Evolutionary conservation across 1,140 invertebrate species (phyloP).

Genomic region (Pogonognathellus flavescens): DNA sequence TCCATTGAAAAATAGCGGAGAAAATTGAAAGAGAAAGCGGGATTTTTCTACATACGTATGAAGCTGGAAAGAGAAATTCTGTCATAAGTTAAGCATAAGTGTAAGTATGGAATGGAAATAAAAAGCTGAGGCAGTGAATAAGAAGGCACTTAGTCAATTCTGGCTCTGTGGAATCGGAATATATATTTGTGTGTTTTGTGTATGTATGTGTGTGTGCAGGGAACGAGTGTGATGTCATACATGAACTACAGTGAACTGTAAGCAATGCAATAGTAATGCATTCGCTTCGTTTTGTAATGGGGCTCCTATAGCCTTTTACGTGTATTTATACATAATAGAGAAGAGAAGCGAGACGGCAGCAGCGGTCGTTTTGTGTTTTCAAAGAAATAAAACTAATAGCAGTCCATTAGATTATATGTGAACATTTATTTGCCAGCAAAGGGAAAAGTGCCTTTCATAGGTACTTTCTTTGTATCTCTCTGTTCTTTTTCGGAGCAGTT

Average conservation of each 20-base stretch:
- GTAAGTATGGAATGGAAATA: conserved; percentile 31
- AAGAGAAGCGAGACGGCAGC: conserved; percentile 18
- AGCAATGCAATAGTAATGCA: background rate
- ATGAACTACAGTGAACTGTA: background rate
- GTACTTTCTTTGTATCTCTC: background rate
- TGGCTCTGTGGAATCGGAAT: background rate
- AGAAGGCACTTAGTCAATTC: conserved; percentile 44
- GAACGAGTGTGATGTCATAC: background rate
- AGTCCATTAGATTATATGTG: conserved; percentile 31
- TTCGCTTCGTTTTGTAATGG: background rate
- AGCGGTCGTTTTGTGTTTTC: conserved; percentile 47
- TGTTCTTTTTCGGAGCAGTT: background rate
- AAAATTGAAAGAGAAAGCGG: conserved; percentile 13
- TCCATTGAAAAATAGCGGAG: background rate
- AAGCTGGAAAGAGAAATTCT: background rate
- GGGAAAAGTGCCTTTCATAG: background rate
- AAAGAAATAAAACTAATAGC: conserved; percentile 44
- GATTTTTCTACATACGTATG: background rate
- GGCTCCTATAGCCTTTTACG: background rate
- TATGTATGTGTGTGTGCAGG: background rate
- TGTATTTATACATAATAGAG: conserved; percentile 29
- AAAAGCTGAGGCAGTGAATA: conserved; percentile 9
- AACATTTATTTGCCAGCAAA: conserved; percentile 8
- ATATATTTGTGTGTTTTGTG: no score
- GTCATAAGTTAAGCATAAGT: background rate